Conservation (phyloP, 2,888 invertebrate genomes). For the Pollenia amentaria region DNA sequence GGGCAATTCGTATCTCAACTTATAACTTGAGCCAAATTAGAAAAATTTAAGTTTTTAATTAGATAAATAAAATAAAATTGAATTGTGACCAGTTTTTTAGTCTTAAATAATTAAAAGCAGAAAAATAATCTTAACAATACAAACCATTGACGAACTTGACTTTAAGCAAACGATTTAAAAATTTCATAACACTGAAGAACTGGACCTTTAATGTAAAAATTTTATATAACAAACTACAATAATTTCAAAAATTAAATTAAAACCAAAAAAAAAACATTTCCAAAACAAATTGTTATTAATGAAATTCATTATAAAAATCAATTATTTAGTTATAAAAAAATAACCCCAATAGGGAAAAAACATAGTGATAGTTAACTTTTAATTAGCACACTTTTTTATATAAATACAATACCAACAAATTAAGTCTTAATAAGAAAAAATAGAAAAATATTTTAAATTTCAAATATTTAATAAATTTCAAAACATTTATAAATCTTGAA, state of each 20-base stretch:
- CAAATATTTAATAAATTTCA: constrained; percentile 36
- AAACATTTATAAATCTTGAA: constrained; percentile 43
- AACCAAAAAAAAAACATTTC: constrained; percentile 19
- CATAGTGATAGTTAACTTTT: constrained; percentile 66
- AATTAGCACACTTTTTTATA: constrained; percentile 76
- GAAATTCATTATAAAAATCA: constrained; percentile 58
- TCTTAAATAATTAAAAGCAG: constrained; percentile 40
- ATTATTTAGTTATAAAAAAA: constrained; percentile 6
- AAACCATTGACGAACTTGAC: constrained; percentile 21
- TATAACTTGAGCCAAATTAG: constrained; percentile 81
- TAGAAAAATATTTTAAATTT: constrained; percentile 46
- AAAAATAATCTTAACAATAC: constrained; percentile 20
- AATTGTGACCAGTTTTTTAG: constrained; percentile 61
- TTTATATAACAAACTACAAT: constrained; percentile 35
- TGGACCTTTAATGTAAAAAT: constrained; percentile 73
- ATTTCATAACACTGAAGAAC: constrained; percentile 49
- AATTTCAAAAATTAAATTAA: constrained; percentile 26
- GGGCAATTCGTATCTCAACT: constrained; percentile 81
- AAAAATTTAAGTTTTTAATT: constrained; percentile 67
- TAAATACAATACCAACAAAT: constrained; percentile 63
- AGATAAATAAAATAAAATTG: constrained; percentile 61
- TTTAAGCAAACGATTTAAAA: constrained; percentile 31
- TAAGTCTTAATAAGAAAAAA: constrained; percentile 48
- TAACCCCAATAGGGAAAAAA: constrained; percentile 22
- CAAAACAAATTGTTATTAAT: constrained; percentile 57